These are phyloP conservation scores for Cercopithecus mona DNA, from an alignment of 2,113 vertebrate species.

Conservation along the genomic window DNA sequence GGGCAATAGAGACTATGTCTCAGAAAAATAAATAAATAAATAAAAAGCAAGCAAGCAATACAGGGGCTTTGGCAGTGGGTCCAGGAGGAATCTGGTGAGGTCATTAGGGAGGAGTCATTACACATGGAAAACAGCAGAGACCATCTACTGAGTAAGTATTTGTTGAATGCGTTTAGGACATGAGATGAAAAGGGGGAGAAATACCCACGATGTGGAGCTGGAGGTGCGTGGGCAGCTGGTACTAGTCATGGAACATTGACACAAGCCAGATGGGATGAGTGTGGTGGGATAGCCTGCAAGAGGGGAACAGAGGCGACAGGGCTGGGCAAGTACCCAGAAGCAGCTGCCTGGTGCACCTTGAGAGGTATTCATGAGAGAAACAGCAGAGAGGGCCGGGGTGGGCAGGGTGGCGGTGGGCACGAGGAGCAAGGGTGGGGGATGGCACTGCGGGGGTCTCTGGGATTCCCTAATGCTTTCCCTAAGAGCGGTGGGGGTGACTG, in stretches of 20 bases:
- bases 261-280: fast-evolving
- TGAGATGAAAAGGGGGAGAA: neutral
- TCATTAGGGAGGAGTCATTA: neutral
- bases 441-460: no score
- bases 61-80: neutral
- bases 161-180: no score
- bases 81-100: neutral
- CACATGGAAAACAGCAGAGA: neutral
- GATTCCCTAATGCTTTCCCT: neutral
- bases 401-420: neutral
- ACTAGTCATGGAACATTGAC: no score
- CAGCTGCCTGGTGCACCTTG: no score
- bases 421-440: neutral
- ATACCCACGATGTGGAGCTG: neutral
- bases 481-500: neutral
- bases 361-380: no score
- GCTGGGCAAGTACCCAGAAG: neutral
- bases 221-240: neutral
- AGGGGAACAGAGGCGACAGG: no score
- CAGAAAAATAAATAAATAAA: neutral
- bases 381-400: neutral
- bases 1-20: no score
- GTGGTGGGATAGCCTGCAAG: neutral
- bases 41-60: neutral
- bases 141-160: neutral